Base-by-base conservation (phyloP, 2,113 vertebrate genomes). In the Narcine bancroftii region DNA sequence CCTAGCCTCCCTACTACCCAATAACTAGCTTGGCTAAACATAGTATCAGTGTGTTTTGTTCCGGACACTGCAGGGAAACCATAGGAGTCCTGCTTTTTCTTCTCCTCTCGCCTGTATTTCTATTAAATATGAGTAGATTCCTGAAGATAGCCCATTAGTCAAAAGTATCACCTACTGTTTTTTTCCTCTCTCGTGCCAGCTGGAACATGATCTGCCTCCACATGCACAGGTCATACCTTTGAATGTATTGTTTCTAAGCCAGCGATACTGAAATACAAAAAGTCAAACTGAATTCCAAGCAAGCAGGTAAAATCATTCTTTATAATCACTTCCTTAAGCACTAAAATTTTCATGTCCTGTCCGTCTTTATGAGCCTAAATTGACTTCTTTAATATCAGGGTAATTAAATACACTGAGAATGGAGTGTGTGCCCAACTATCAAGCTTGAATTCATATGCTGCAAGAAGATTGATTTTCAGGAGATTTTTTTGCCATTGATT, bases 121-220 rank as follows among this genome's bases (percentile, higher is more conserved):
- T 96, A 96, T 97, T 96, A 96, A 96, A 94, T 96, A 96, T 96
- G 95, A 95, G 95, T 96, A 96, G 96, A 96, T 96, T 96, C 95
- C 96, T 95, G 96, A 97, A 96, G 97, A 96, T 96, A 96, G 96
- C 95, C 96, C 95, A 96, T 97, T 97, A 97, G 97, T 96, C 96
- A 96, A 97, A 69, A 96, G 95, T 95, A 95, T 96, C 96, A 96
- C 96, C 96, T 96, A 97, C 96, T 97, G 96, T 92, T 96, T 96
- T 96, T 95, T 96, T 95, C 94, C 94, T 96, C 95, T 95, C 95
- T 94, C 92, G 92, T 95, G 97, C 95, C 96, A 96, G 96, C 96
- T 96, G 96, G 96, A 96, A 96, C 96, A 97, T 96, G 96, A 97
- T 96, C 96, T 95, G 94, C 96, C 96, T 96, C 96, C 94, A 95